A percentile compares a stretch with the other conserved stretches of the same genome.
phyloP scores from a whole-genome alignment of 2,888 invertebrate species.

The Macrosiphum euphorbiae region DNA sequence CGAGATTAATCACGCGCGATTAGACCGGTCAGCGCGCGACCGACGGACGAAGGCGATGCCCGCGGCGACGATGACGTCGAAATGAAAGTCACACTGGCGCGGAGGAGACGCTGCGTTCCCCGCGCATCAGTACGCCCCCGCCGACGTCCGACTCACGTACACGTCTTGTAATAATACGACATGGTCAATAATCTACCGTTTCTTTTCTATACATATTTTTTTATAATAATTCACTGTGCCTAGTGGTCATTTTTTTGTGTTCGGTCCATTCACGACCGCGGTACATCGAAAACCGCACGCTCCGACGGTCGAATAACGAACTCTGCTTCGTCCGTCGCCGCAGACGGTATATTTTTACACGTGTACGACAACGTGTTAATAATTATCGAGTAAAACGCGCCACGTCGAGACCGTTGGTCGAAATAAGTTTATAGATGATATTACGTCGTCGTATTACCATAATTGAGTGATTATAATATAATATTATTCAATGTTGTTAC shows the following conservation, averaged over 20 bases:
- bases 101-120: slow-evolving; percentile 10
- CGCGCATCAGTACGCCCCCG: slow-evolving; percentile 47
- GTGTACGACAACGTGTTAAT: neutral
- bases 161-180: slow-evolving; percentile 22
- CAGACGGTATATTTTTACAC: neutral
- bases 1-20: slow-evolving; percentile 45
- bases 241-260: neutral
- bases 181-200: slow-evolving; percentile 47
- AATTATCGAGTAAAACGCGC: neutral
- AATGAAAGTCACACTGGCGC: slow-evolving; percentile 51
- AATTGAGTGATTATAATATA: too few relatives aligned
- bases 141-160: slow-evolving; percentile 37
- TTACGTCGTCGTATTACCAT: neutral
- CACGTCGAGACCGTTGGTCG: neutral
- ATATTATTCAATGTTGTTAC: too few relatives aligned
- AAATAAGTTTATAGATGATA: neutral
- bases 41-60: neutral
- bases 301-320: neutral
- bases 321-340: neutral
- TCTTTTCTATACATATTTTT: slow-evolving; percentile 14
- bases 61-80: neutral
- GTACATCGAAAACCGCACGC: neutral
- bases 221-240: neutral
- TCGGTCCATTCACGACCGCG: neutral
- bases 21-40: slow-evolving; percentile 1